Evolutionary conservation across 2,113 vertebrate species (phyloP).

Genomic region (Chroicocephalus ridibundus): DNA sequence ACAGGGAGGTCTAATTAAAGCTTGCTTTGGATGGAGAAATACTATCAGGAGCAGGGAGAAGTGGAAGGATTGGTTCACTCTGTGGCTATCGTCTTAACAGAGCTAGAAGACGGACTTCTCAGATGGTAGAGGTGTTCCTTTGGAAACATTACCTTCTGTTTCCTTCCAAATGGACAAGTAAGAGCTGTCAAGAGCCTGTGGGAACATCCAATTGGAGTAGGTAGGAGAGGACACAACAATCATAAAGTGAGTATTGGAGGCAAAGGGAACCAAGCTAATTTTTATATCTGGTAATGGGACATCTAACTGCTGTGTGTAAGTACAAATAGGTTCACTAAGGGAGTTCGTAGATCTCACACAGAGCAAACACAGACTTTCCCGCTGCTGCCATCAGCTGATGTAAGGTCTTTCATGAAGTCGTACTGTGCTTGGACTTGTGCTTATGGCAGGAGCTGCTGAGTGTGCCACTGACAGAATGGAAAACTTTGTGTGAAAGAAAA

Average conservation of each 20-base stretch:
- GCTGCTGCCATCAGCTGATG: slow-evolving; percentile 78
- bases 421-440: slow-evolving; percentile 71
- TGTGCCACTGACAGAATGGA: slow-evolving; percentile 83
- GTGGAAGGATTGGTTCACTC: background rate
- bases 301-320: background rate
- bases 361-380: slow-evolving; percentile 82
- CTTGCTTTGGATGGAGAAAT: slow-evolving; percentile 14
- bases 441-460: slow-evolving; percentile 76
- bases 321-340: slow-evolving; percentile 74
- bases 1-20: slow-evolving; percentile 40
- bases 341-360: slow-evolving; percentile 74
- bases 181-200: background rate
- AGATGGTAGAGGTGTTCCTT: background rate
- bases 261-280: background rate
- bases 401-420: slow-evolving; percentile 83
- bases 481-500: slow-evolving; percentile 70
- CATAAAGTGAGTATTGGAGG: background rate
- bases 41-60: background rate
- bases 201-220: background rate
- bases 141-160: background rate
- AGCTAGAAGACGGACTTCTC: background rate
- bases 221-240: background rate
- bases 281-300: background rate
- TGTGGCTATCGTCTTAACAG: background rate
- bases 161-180: background rate